These are phyloP conservation scores for Melinopterus prodromus DNA, from an alignment of 2,888 invertebrate species.

Conservation along the genomic window DNA sequence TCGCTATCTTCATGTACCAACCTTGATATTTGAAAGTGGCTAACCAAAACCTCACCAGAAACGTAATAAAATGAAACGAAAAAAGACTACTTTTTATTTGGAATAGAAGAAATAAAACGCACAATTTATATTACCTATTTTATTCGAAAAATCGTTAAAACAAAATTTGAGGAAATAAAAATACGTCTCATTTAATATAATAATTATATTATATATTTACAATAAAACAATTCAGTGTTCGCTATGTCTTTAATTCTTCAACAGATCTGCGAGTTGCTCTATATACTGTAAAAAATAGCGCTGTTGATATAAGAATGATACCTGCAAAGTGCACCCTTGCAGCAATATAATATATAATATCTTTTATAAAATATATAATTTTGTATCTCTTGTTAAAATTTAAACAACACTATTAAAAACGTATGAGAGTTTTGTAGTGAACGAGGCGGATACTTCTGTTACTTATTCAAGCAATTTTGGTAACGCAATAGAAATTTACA, in stretches of 20 bases:
- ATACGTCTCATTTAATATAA: slow-evolving; percentile 49
- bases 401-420: slow-evolving; percentile 4
- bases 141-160: slow-evolving; percentile 47
- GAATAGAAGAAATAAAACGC: slow-evolving; percentile 24
- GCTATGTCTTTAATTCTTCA: slow-evolving; percentile 4
- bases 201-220: slow-evolving; percentile 53
- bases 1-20: background rate
- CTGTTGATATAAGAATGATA: background rate
- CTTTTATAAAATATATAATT: slow-evolving; percentile 4
- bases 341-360: slow-evolving; percentile 4
- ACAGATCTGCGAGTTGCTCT: slow-evolving; percentile 4
- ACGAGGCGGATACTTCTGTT: background rate
- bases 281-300: slow-evolving; percentile 4
- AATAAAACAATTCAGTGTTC: slow-evolving; percentile 48
- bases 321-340: slow-evolving; percentile 4
- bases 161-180: slow-evolving; percentile 52
- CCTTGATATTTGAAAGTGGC: background rate
- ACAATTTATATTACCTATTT: slow-evolving; percentile 45
- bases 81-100: too few species aligned
- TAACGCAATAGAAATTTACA: background rate
- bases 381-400: background rate
- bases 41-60: background rate
- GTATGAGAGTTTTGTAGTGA: background rate
- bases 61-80: background rate
- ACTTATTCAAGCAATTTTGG: background rate